phyloP scores from a whole-genome alignment of 2,888 invertebrate species.

The Acrobasis suavella region DNA sequence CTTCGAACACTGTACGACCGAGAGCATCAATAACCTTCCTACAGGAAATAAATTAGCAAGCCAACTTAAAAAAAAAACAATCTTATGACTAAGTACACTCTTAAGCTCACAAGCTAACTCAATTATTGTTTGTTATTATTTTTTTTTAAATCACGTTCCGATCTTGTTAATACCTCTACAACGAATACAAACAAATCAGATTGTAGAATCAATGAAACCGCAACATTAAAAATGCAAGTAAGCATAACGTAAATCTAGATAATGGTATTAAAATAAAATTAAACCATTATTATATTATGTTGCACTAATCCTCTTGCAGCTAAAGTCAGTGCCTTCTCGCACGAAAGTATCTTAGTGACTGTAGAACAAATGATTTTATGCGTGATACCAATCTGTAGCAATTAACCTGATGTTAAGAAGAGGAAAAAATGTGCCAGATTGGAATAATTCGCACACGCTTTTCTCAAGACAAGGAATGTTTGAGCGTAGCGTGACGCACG shows the following conservation, averaged over 20 bases:
- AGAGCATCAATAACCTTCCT: conserved; percentile 1
- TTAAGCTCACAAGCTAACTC: no score
- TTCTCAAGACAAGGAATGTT: conserved; percentile 54
- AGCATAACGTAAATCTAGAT: conserved; percentile 28
- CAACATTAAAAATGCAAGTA: conserved; percentile 20
- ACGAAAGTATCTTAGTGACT: conserved; percentile 33
- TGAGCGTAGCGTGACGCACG: conserved; percentile 53
- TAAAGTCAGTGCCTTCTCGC: conserved; percentile 16
- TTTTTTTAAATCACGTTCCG: not conserved
- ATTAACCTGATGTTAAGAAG: conserved; percentile 55
- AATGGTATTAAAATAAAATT: conserved; percentile 20
- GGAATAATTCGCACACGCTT: conserved; percentile 57
- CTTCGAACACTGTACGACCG: not conserved
- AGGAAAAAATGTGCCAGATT: conserved; percentile 53
- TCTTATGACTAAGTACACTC: not conserved
- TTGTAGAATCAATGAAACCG: conserved; percentile 23
- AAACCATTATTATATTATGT: conserved; percentile 20
- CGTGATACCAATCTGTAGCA: conserved; percentile 55
- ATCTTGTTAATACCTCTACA: conserved; percentile 15
- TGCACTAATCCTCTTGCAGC: conserved; percentile 20
- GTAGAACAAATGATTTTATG: conserved; percentile 61
- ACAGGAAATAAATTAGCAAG: conserved; percentile 12
- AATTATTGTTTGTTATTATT: no score
- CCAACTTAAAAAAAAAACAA: not conserved
- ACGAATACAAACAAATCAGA: conserved; percentile 17